phyloP scores from a whole-genome alignment of 2,797 vertebrate genomes.

The Acanthurus lineatus region DNA sequence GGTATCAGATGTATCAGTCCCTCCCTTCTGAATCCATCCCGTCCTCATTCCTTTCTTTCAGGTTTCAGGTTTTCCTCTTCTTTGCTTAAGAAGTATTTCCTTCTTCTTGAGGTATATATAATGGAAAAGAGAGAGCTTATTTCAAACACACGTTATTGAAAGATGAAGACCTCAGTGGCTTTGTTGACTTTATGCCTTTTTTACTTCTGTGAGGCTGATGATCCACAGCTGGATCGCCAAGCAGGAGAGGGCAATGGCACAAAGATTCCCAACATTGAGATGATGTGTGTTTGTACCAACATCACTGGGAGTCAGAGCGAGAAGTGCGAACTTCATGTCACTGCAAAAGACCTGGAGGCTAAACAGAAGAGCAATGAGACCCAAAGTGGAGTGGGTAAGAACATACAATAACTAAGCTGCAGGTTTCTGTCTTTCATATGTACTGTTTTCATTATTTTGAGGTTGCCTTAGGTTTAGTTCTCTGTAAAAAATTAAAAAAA shows the following conservation, averaged over 20 bases:
- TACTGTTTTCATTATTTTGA: background rate
- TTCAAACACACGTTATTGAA: background rate
- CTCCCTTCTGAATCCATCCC: too few relatives aligned
- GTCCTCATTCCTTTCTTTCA: too few relatives aligned
- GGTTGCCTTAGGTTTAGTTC: background rate
- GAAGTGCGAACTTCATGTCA: rapidly evolving
- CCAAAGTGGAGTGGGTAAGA: conserved; percentile 33
- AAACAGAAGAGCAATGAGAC: conserved; percentile 32
- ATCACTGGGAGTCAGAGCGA: background rate
- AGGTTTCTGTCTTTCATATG: background rate
- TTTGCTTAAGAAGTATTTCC: background rate
- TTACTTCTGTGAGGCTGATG: conserved; percentile 18
- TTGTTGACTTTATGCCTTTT: conserved; percentile 17
- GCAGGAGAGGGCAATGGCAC: background rate
- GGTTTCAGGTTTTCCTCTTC: too few relatives aligned
- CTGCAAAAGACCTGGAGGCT: conserved; percentile 17
- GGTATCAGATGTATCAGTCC: too few relatives aligned
- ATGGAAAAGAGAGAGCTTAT: background rate
- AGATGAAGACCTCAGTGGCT: conserved; percentile 38
- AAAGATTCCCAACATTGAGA: rapidly evolving
- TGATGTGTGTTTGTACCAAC: background rate
- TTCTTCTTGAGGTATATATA: conserved; percentile 11
- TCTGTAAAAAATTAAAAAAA: background rate
- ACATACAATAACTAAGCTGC: background rate
- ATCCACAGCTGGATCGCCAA: background rate